These are phyloP conservation scores for Pyrochroa serraticornis DNA, from an alignment of 2,888 invertebrate genomes.

Conservation along the genomic window DNA sequence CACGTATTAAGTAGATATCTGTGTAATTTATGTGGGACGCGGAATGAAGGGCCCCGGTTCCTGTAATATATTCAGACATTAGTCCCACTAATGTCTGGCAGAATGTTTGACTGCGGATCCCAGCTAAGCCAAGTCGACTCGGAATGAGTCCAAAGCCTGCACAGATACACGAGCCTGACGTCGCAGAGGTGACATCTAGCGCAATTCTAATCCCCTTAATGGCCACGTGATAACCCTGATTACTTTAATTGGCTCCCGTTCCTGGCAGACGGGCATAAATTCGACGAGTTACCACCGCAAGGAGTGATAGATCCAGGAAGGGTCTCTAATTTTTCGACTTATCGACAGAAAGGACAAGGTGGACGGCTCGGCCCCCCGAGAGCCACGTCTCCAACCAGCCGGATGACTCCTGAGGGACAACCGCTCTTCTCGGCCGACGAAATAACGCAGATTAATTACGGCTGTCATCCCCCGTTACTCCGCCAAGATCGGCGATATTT, in stretches of 20 bases:
- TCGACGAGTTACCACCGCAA: slow-evolving; percentile 14
- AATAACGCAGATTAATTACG: slow-evolving; percentile 60
- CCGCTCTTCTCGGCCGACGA: slow-evolving; percentile 53
- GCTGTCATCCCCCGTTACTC: slow-evolving; percentile 58
- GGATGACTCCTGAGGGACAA: slow-evolving; percentile 54
- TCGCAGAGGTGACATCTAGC: slow-evolving; percentile 54
- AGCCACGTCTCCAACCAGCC: slow-evolving; percentile 21
- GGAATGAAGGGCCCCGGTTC: slow-evolving; percentile 41
- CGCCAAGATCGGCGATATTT: slow-evolving; percentile 58
- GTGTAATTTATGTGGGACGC: slow-evolving; percentile 51
- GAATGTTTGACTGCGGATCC: slow-evolving; percentile 55
- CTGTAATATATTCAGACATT: slow-evolving; percentile 58
- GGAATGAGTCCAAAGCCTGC: slow-evolving; percentile 49
- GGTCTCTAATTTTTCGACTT: background rate
- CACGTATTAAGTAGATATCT: slow-evolving; percentile 58
- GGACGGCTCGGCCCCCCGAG: slow-evolving; percentile 5
- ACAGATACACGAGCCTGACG: slow-evolving; percentile 52
- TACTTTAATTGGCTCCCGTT: slow-evolving; percentile 72
- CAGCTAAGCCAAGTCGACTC: slow-evolving; percentile 40
- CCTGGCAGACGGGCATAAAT: slow-evolving; percentile 62
- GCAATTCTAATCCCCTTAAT: slow-evolving; percentile 68
- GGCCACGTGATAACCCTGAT: slow-evolving; percentile 72
- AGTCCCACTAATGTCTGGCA: slow-evolving; percentile 57
- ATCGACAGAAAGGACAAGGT: slow-evolving; percentile 1
- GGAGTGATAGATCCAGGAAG: slow-evolving; percentile 7